These are phyloP conservation scores for Escarpia spicata DNA, from an alignment of 2,888 invertebrate species.

Conservation along the genomic window DNA sequence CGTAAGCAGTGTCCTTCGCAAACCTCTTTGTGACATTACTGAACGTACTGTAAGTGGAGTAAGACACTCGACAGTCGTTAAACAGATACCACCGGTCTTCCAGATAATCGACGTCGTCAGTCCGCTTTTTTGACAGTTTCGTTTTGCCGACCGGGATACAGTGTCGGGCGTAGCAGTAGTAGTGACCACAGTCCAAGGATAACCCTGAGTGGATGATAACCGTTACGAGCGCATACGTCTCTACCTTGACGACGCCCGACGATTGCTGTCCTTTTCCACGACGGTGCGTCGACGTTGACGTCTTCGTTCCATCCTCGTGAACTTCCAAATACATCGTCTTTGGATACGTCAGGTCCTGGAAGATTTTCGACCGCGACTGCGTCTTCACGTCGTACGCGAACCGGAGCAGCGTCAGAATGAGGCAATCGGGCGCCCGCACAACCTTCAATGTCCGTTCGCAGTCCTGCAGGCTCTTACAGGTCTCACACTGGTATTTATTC, in stretches of 20 bases:
- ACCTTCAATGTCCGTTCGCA: slow-evolving; percentile 79
- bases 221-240: slow-evolving; percentile 79
- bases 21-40: slow-evolving; percentile 56
- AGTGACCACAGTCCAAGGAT: slow-evolving; percentile 86
- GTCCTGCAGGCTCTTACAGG: slow-evolving; percentile 79
- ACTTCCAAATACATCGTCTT: slow-evolving; percentile 59
- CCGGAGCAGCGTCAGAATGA: slow-evolving; percentile 83
- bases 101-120: slow-evolving; percentile 47
- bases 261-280: not conserved
- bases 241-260: slow-evolving; percentile 47
- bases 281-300: not conserved
- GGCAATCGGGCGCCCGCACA: slow-evolving; percentile 78
- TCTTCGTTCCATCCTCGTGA: slow-evolving; percentile 26
- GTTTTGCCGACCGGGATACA: slow-evolving; percentile 3
- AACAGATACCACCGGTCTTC: slow-evolving; percentile 79
- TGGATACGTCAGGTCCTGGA: slow-evolving; percentile 68
- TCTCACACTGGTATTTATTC: slow-evolving; percentile 83
- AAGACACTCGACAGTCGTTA: slow-evolving; percentile 79
- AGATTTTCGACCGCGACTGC: slow-evolving; percentile 81
- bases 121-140: not conserved
- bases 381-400: slow-evolving; percentile 80
- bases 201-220: slow-evolving; percentile 86
- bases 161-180: slow-evolving; percentile 79
- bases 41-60: slow-evolving; percentile 60
- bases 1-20: slow-evolving; percentile 83